phyloP scores from a whole-genome alignment of 2,797 vertebrate genomes.

The Enteromius radiatus region DNA sequence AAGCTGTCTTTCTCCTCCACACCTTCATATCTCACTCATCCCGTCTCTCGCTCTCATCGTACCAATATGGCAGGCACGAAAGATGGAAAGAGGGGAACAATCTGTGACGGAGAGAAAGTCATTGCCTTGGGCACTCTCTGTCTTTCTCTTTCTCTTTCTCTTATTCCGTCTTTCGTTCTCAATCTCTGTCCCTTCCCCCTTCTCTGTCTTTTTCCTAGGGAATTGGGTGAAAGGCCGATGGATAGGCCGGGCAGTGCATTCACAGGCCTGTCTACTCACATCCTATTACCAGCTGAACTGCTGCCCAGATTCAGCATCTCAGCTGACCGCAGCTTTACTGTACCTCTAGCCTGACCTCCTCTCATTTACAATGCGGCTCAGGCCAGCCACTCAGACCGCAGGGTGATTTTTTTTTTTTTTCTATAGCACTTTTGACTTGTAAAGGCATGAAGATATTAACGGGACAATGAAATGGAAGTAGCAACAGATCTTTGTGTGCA shows the following conservation, averaged over 20 bases:
- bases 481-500: not conserved
- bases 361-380: constrained; percentile 25
- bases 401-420: not conserved
- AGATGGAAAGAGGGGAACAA: constrained; percentile 20
- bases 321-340: constrained; percentile 35
- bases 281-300: constrained; percentile 49
- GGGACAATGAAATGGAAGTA: not conserved
- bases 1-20: not conserved
- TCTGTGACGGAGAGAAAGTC: constrained; percentile 13
- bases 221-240: constrained; percentile 42
- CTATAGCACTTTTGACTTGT: not conserved
- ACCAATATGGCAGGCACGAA: not conserved
- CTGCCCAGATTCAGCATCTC: constrained; percentile 43
- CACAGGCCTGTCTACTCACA: constrained; percentile 45
- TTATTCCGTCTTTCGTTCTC: not conserved
- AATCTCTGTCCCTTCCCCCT: constrained; percentile 45
- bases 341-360: constrained; percentile 36
- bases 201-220: constrained; percentile 43
- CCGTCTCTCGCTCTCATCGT: constrained; percentile 5
- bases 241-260: constrained; percentile 27
- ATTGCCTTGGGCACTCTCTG: constrained; percentile 30
- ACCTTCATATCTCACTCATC: constrained; percentile 4
- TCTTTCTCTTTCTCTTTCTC: constrained; percentile 12
- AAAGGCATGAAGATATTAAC: not conserved
- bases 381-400: not conserved